Evolutionary conservation across 2,797 vertebrate genomes (phyloP), one percentile per base, ranked within the genome.

Genomic region (Pipistrellus nathusii): DNA sequence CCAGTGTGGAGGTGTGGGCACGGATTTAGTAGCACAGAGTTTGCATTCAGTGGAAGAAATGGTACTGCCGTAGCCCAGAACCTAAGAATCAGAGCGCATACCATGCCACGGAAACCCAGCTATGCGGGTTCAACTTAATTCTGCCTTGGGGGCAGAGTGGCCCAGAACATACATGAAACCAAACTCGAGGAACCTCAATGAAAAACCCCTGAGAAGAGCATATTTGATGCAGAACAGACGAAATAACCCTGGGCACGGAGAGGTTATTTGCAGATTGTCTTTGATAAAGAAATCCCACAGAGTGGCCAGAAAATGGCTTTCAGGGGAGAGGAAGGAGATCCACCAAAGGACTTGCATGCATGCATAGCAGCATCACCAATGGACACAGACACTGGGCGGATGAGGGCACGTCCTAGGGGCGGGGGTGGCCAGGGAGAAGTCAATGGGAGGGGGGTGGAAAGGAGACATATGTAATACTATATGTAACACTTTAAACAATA

Each of bases 281-380:
- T 30, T 32, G 30, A 82, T 44, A 85, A 8, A 90, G 69, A 93
- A 90, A 78, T 78, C 15, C 44, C 44, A 72, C 17, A 41, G 2
- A 86, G 23, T 8, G 30, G 83, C 57, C 20, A 72, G 44, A 78
- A 82, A 96, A 88, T 23, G 23, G 27, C 69, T 75, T 89, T 64
- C 41, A 68, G 68, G 57, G 25, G 57, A 6, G 25, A 27, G 11
- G 57, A 25, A 59, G 27, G 57, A 59, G 25, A 59, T 59, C 57
- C 27, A 59, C 57, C 57, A 59, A 59, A 59, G 57, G 57, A 27
- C 57, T 59, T 59, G 11, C 25, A 59, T 59, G 57, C 25, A 27
- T 27, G 57, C 57, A 27, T 59, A 27, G 4, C 25, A 27, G 57
- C 57, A 27, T 59, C 11, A 59, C 57, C 57, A 27, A 59, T 27